Base-by-base conservation (phyloP, 2,113 vertebrate genomes). In the Laticauda laticaudata region DNA sequence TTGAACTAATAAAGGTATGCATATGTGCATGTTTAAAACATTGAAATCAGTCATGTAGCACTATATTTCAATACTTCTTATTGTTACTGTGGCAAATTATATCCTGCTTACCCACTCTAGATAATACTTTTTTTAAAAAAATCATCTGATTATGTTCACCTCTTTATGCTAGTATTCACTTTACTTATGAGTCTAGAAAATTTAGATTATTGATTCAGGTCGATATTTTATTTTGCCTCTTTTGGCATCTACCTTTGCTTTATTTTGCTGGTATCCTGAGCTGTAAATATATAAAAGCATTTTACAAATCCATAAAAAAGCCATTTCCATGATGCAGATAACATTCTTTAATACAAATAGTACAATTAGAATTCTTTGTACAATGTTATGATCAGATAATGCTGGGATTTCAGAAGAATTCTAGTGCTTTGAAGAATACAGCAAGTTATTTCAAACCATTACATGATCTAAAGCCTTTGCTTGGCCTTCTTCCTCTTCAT, bases 291-390 rank as follows among this genome's bases (percentile, higher is more conserved):
- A 48, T 87, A 87, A 93, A 93, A 93, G 26, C 91, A 87, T 57
- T 89, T 48, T 57, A 59, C 91, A 95, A 95, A 90, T 5, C 39
- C 24, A 34, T 55, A 59, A 61, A 87, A 57, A 89, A 91, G 89
- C 34, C 85, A 61, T 91, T 94, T 94, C 94, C 55, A 87, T 91
- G 92, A 95, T 9, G 45, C 93, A 86, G 91, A 39, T 4, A 18
- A 51, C 45, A 94, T 94, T 93, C 26, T 39, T 69, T 94, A 92
- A 93, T 93, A 39, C 86, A 94, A 86, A 86, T n/a, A 88, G 14
- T 43, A 48, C 94, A 93, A 93, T 15, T 5, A 61, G 92, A 48
- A 8, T 90, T 59, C 2, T 34, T 75, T 75, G n/a, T n/a, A 34
- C 15, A 15, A 15, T 75, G 69, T 7, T 75, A 75, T 75, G 45